phyloP scores from a whole-genome alignment of 1,140 invertebrate genomes.

The Lepidurus apus region DNA sequence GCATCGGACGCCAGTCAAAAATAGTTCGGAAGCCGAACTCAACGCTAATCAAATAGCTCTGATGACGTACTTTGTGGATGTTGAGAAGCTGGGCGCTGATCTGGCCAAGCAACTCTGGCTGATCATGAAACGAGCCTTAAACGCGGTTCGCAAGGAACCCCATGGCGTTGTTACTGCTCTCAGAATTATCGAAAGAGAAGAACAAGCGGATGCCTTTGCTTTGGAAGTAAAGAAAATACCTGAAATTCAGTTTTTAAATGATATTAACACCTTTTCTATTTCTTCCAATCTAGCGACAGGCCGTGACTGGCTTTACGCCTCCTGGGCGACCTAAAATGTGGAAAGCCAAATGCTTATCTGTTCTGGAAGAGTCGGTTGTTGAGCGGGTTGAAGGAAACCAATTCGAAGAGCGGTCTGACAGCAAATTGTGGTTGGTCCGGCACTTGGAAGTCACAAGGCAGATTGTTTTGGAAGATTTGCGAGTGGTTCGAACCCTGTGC shows the following conservation, averaged over 20 bases:
- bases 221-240: constrained; percentile 51
- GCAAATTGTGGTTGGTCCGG: constrained; percentile 92
- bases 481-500: constrained; percentile 86
- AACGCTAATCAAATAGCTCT: constrained; percentile 46
- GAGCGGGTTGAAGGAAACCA: constrained; percentile 82
- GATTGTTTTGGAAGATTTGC: constrained; percentile 82
- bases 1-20: constrained; percentile 56
- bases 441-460: constrained; percentile 69
- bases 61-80: constrained; percentile 93
- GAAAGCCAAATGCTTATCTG: constrained; percentile 71
- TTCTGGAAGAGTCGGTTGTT: constrained; percentile 75
- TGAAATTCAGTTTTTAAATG: not conserved
- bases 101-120: constrained; percentile 56
- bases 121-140: constrained; percentile 81
- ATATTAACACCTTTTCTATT: constrained; percentile 28
- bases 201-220: constrained; percentile 79
- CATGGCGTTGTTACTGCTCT: constrained; percentile 93
- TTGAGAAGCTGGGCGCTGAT: constrained; percentile 81
- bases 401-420: constrained; percentile 79
- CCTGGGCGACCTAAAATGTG: constrained; percentile 89
- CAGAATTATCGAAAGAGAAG: constrained; percentile 93
- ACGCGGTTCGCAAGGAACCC: constrained; percentile 90
- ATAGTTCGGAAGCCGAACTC: not conserved
- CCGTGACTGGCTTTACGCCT: constrained; percentile 80
- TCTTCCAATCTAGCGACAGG: constrained; percentile 55